Conservation (phyloP, 2,113 vertebrate genomes). For the Puffinus mauretanicus region DNA sequence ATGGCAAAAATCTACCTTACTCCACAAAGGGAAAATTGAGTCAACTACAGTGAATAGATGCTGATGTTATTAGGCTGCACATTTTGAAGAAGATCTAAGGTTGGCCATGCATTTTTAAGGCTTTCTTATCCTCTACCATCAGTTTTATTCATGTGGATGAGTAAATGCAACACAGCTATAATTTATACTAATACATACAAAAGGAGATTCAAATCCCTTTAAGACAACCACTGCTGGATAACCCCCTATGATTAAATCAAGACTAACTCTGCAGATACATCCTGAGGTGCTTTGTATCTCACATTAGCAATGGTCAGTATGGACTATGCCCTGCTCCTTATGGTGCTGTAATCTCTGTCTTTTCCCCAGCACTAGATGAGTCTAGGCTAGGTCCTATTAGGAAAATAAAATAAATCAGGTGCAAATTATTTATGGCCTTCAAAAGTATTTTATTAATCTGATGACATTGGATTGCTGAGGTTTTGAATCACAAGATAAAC, state of each 20-base stretch:
- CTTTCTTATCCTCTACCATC: not conserved
- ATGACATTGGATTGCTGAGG: not conserved
- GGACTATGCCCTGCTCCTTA: not conserved
- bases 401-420: not conserved
- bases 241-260: not conserved
- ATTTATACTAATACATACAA: not conserved
- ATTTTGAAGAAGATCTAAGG: not conserved
- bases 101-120: not conserved
- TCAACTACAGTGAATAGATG: not conserved
- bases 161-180: not conserved
- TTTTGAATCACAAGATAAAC: not conserved
- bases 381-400: not conserved
- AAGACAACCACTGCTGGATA: not conserved
- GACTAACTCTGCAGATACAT: not conserved
- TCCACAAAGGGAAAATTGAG: not conserved
- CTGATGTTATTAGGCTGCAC: not conserved
- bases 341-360: not conserved
- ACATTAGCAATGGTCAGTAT: not conserved
- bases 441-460: not conserved
- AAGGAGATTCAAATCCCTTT: not conserved
- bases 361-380: not conserved
- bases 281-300: not conserved
- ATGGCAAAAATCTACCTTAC: not conserved
- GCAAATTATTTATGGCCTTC: not conserved
- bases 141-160: not conserved